These are phyloP conservation scores for Pyrgus malvae DNA, from an alignment of 2,888 invertebrate genomes.

Conservation along the genomic window DNA sequence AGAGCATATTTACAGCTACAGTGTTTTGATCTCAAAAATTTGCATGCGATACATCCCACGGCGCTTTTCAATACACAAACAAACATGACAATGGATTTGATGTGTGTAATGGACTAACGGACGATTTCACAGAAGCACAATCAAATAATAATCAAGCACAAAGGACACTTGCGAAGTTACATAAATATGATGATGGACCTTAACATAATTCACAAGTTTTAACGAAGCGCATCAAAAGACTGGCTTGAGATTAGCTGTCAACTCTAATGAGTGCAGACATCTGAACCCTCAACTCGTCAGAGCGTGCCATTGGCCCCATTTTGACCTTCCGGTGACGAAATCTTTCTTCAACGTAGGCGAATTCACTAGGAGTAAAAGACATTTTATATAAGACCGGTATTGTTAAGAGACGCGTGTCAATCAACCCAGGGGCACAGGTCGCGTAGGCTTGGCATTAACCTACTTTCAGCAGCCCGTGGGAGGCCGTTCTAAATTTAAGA, in stretches of 20 bases:
- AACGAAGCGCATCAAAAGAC: neutral
- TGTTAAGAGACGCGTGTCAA: conserved; percentile 52
- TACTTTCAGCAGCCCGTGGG: conserved; percentile 71
- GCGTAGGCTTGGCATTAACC: conserved; percentile 76
- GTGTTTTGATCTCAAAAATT: neutral
- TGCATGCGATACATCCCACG: neutral
- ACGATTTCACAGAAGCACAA: neutral
- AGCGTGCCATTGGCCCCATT: conserved; percentile 56
- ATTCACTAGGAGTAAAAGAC: conserved; percentile 17
- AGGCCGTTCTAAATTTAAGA: conserved; percentile 72
- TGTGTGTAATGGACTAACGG: neutral
- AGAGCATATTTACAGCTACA: conserved; percentile 10
- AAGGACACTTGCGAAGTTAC: neutral
- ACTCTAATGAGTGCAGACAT: conserved; percentile 33
- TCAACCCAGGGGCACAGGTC: conserved; percentile 58
- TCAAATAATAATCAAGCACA: neutral
- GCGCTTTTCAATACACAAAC: neutral
- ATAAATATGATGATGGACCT: neutral
- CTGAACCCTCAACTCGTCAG: conserved; percentile 34
- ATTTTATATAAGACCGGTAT: conserved; percentile 21
- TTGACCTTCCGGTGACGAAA: conserved; percentile 46
- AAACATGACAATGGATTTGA: neutral
- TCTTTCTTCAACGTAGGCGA: conserved; percentile 34
- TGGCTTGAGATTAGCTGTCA: conserved; percentile 19
- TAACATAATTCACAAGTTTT: neutral